A percentile compares a stretch with the other conserved stretches of the same genome.
These are phyloP conservation scores for Odontamblyopus lacepedii DNA, from an alignment of 2,797 vertebrate species.

Conservation along the genomic window DNA sequence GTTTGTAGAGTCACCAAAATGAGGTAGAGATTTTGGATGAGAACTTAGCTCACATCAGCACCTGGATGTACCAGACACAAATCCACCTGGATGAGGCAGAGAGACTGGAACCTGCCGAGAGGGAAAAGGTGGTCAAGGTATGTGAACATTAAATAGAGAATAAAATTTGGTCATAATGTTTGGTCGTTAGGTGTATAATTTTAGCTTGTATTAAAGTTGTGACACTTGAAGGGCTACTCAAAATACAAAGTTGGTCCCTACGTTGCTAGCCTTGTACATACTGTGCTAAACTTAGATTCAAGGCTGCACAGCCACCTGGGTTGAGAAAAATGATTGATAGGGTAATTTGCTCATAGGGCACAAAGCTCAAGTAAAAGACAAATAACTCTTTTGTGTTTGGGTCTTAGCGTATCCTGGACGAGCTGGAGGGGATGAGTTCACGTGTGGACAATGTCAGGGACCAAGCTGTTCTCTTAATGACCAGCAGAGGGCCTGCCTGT, in stretches of 20 bases:
- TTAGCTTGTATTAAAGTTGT: constrained; percentile 9
- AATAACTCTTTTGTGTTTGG: constrained; percentile 20
- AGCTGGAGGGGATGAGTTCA: constrained; percentile 85
- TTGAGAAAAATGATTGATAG: constrained; percentile 14
- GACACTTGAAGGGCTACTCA: constrained; percentile 25
- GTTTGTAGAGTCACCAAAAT: constrained; percentile 87
- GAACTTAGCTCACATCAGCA: constrained; percentile 97
- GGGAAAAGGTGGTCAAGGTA: constrained; percentile 89
- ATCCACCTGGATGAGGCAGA: constrained; percentile 93
- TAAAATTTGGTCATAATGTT: neutral
- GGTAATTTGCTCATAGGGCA: neutral
- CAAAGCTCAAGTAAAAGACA: constrained; percentile 14
- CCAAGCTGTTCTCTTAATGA: constrained; percentile 90
- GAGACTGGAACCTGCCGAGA: constrained; percentile 83
- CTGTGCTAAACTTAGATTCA: constrained; percentile 24
- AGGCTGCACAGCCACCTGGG: constrained; percentile 18
- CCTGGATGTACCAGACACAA: constrained; percentile 98
- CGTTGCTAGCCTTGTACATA: constrained; percentile 25
- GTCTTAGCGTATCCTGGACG: constrained; percentile 83
- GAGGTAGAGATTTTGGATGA: constrained; percentile 97
- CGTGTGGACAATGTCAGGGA: constrained; percentile 90
- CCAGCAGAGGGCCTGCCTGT: constrained; percentile 84
- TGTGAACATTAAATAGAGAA: neutral
- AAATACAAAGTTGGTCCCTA: constrained; percentile 22
- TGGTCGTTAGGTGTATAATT: neutral